phyloP scores from a whole-genome alignment of 2,797 vertebrate genomes.

The Cichlasoma orientale region DNA sequence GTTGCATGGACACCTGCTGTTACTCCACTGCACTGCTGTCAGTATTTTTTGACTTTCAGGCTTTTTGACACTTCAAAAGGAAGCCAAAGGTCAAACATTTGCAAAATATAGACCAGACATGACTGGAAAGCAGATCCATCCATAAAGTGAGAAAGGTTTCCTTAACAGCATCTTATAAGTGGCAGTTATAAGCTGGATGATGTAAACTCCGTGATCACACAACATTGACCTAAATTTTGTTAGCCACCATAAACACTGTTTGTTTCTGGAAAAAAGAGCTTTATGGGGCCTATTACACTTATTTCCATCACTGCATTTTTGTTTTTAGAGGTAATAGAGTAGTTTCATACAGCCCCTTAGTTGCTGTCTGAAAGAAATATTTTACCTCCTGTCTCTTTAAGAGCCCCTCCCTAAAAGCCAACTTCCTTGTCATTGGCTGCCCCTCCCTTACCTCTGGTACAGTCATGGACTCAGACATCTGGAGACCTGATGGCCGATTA shows the following conservation, averaged over 20 bases:
- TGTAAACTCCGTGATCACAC: background rate
- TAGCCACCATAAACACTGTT: background rate
- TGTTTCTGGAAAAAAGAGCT: too few relatives aligned
- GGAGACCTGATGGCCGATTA: too few relatives aligned
- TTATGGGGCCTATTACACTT: background rate
- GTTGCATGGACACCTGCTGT: slow-evolving; percentile 11
- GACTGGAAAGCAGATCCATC: background rate
- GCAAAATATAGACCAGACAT: background rate
- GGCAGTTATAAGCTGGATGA: background rate
- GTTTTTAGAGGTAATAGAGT: background rate
- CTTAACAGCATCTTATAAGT: background rate
- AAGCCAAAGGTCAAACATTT: background rate
- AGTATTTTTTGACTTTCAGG: background rate
- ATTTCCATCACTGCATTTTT: background rate
- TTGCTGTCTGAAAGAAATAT: too few relatives aligned
- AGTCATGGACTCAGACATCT: background rate
- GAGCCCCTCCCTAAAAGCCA: background rate
- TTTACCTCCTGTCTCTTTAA: background rate
- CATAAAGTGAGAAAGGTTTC: background rate
- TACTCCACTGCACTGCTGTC: background rate
- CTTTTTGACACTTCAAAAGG: background rate
- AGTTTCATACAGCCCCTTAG: too few relatives aligned
- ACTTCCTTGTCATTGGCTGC: background rate
- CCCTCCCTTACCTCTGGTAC: background rate
- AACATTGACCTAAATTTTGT: background rate